Base-by-base conservation (phyloP, 2,797 vertebrate species). In the Myotis daubentonii region DNA sequence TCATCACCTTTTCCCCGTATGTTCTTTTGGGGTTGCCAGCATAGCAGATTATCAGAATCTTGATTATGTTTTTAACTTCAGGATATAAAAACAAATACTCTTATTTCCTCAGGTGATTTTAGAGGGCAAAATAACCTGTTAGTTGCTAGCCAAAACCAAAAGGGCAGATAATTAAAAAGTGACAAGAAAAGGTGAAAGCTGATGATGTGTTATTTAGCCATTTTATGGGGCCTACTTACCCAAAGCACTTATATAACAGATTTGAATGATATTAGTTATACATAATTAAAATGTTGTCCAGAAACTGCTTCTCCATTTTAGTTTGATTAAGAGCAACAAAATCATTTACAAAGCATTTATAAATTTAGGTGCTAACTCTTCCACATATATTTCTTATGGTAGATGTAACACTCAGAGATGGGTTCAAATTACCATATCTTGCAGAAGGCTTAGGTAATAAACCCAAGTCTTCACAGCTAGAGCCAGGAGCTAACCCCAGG, bases 51-150 rank as follows among this genome's bases (percentile, higher is more conserved):
- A 96, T 78, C 53, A 85, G 80, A 96, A 79, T 72, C 38, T 87
- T 96, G 93, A 94, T 96, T 95, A 88, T 76, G 91, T 95, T 97
- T 89, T 47, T 33, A 94, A 78, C 15, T 60, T 83, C 20, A 66
- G 44, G 44, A 60, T 60, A 20, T 72, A 71, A 60, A 93, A 95
- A 86, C 66, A 95, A 83, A 93, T 55, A 20, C 53, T 79, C 51
- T 85, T 80, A 30, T 91, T 94, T 91, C 38, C 76, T 93, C 30
- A 51, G 41, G 81, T 75, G 87, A 87, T 51, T 94, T 94, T 76
- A 79, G 89, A 96, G 51, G 44, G n/a, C 74, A 87, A 33, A 33
- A 65, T 71, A 75, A 71, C 75, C 44, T 92, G 23, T 71, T 15
- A 53, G 8, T 91, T 91, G 65, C 25, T 82, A 81, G 6, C 25